Percentiles rank a stretch among this genome's conserved stretches.
Evolutionary conservation across 2,888 invertebrate genomes (phyloP).

Genomic region (Hoplodrina blanda): DNA sequence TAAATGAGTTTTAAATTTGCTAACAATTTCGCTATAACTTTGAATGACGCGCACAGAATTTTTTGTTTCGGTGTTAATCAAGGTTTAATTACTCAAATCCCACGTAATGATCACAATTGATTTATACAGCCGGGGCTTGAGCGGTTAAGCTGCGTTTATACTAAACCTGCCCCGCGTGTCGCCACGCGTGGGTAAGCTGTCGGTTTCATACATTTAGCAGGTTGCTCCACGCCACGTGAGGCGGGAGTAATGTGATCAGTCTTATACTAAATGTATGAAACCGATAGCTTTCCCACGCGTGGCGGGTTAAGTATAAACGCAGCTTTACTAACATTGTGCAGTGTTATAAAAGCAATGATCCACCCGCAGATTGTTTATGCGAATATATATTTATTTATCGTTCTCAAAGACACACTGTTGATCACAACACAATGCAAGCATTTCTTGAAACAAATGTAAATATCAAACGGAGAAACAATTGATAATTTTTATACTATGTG

Average conservation of each 20-base stretch:
- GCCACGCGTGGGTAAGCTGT: too few species aligned
- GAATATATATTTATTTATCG: slow-evolving; percentile 61
- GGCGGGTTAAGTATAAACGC: too few species aligned
- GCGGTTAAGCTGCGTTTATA: slow-evolving; percentile 2
- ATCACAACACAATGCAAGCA: slow-evolving; percentile 55
- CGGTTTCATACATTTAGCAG: too few species aligned
- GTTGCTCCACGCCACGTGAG: too few species aligned
- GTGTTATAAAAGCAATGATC: slow-evolving; percentile 27
- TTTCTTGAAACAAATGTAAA: slow-evolving; percentile 73
- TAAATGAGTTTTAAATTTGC: slow-evolving; percentile 33
- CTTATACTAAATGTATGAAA: too few species aligned
- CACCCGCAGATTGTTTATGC: slow-evolving; percentile 22
- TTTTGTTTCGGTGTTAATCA: not conserved
- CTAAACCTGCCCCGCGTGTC: too few species aligned
- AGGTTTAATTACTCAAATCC: too few species aligned
- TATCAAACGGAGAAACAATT: slow-evolving; percentile 75
- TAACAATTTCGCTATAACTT: slow-evolving; percentile 1
- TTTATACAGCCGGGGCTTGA: too few species aligned
- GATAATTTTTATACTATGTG: slow-evolving; percentile 79
- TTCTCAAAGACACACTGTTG: slow-evolving; percentile 46
- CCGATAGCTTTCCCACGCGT: too few species aligned
- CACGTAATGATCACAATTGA: too few species aligned
- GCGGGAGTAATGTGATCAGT: too few species aligned
- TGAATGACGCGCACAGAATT: not conserved
- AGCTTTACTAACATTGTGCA: slow-evolving; percentile 13